Conservation (phyloP, 2,797 vertebrate species). For the Gobio occitaniae region DNA sequence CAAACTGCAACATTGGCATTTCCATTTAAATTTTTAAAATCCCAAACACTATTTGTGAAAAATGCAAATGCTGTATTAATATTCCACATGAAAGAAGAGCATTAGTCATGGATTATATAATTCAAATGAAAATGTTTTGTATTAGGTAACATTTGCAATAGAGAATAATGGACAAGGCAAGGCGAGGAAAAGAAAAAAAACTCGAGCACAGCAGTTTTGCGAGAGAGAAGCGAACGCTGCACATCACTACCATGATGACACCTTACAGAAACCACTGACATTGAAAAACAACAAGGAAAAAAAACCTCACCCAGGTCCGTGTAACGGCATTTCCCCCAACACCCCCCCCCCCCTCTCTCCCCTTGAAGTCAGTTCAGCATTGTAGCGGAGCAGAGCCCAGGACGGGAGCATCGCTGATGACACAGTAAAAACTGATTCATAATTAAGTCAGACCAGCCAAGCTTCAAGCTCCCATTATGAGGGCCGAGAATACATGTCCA, state of each 20-base stretch:
- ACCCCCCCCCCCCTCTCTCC: too few relatives aligned
- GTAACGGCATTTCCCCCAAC: background rate
- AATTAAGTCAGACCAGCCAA: slow-evolving; percentile 70
- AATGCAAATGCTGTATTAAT: slow-evolving; percentile 78
- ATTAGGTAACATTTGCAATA: slow-evolving; percentile 69
- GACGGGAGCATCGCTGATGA: slow-evolving; percentile 40
- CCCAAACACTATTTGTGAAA: slow-evolving; percentile 72
- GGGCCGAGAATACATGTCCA: slow-evolving; percentile 65
- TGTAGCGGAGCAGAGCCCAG: background rate
- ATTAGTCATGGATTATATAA: slow-evolving; percentile 77
- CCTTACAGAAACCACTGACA: slow-evolving; percentile 14
- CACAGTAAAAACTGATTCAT: slow-evolving; percentile 67
- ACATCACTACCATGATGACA: slow-evolving; percentile 14
- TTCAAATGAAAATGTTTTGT: slow-evolving; percentile 73
- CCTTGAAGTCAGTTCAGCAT: background rate
- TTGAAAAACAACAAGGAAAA: slow-evolving; percentile 18
- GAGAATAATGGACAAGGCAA: slow-evolving; percentile 59
- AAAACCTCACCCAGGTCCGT: slow-evolving; percentile 6
- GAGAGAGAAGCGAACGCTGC: slow-evolving; percentile 31
- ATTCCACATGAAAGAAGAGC: slow-evolving; percentile 71
- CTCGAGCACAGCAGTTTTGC: slow-evolving; percentile 60
- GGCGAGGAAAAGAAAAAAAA: slow-evolving; percentile 43
- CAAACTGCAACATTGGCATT: slow-evolving; percentile 64
- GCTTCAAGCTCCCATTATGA: slow-evolving; percentile 71
- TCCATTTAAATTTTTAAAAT: slow-evolving; percentile 72